These are phyloP conservation scores for Motacilla alba DNA, from an alignment of 2,113 vertebrate genomes.

Conservation along the genomic window DNA sequence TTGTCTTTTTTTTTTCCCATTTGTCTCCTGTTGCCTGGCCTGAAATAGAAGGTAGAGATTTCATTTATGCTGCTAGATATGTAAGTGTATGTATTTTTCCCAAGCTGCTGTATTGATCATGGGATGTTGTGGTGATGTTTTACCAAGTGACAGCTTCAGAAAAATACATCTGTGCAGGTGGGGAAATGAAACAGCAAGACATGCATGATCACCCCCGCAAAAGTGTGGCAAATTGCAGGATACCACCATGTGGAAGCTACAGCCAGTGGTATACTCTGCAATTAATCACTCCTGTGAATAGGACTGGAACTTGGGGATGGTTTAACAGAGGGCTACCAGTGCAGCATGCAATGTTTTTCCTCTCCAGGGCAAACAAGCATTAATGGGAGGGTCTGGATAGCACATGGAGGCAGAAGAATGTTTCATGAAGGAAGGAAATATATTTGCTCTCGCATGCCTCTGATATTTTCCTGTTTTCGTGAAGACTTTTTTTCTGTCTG, in stretches of 20 bases:
- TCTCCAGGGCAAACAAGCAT: background rate
- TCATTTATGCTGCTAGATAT: conserved; percentile 48
- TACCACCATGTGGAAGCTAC: background rate
- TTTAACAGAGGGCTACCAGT: background rate
- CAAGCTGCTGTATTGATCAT: conserved; percentile 13
- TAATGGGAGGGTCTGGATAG: background rate
- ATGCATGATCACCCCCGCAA: background rate
- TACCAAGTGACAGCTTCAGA: background rate
- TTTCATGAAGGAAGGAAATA: background rate
- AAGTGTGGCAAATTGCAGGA: background rate
- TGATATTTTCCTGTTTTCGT: background rate
- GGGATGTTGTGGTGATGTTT: background rate
- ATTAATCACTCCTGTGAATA: background rate
- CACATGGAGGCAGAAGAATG: background rate
- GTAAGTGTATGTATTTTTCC: conserved; percentile 27
- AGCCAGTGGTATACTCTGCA: background rate
- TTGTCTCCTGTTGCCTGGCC: conserved; percentile 72
- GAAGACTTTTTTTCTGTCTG: background rate
- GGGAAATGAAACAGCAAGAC: background rate
- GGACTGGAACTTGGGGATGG: background rate
- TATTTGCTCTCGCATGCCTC: background rate
- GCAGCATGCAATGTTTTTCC: background rate
- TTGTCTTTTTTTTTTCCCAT: conserved; percentile 59
- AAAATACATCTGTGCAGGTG: background rate
- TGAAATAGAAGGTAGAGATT: conserved; percentile 56